phyloP scores from a whole-genome alignment of 2,113 vertebrate genomes.

The Caranx ignobilis region DNA sequence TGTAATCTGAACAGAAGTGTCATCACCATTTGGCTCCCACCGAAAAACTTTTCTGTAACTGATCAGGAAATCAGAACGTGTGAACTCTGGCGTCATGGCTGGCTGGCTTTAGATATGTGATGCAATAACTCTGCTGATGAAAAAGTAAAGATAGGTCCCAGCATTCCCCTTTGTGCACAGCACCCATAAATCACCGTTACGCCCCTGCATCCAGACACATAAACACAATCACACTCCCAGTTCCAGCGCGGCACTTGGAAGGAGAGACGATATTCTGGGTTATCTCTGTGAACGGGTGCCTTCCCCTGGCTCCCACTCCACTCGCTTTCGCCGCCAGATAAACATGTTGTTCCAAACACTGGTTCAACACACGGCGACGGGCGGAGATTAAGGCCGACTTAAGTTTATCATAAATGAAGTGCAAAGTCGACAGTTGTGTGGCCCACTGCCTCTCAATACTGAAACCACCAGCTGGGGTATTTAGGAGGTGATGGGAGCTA shows the following conservation, averaged over 20 bases:
- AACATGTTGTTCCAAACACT: constrained; percentile 78
- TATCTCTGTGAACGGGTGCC: constrained; percentile 69
- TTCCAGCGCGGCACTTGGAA: constrained; percentile 50
- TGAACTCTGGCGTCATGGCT: constrained; percentile 26
- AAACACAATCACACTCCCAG: constrained; percentile 50
- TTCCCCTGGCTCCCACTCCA: constrained; percentile 63
- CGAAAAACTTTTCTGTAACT: neutral
- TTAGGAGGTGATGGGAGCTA: constrained; percentile 61
- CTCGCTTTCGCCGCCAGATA: constrained; percentile 65
- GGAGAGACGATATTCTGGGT: constrained; percentile 59
- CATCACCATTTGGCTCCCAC: neutral
- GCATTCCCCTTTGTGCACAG: constrained; percentile 39
- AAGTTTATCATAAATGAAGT: constrained; percentile 80
- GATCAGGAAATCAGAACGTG: constrained; percentile 37
- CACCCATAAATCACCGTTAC: constrained; percentile 66
- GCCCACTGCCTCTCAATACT: constrained; percentile 70
- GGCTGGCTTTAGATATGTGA: constrained; percentile 50
- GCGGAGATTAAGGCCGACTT: constrained; percentile 76
- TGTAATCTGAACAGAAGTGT: neutral
- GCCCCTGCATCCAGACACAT: constrained; percentile 56
- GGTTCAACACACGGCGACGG: constrained; percentile 68
- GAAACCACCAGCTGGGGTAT: constrained; percentile 71
- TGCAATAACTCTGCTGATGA: constrained; percentile 31
- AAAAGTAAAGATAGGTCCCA: constrained; percentile 42
- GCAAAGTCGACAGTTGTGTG: constrained; percentile 78